Evolutionary conservation across 2,888 invertebrate genomes (phyloP).

Genomic region (Thereva unica): DNA sequence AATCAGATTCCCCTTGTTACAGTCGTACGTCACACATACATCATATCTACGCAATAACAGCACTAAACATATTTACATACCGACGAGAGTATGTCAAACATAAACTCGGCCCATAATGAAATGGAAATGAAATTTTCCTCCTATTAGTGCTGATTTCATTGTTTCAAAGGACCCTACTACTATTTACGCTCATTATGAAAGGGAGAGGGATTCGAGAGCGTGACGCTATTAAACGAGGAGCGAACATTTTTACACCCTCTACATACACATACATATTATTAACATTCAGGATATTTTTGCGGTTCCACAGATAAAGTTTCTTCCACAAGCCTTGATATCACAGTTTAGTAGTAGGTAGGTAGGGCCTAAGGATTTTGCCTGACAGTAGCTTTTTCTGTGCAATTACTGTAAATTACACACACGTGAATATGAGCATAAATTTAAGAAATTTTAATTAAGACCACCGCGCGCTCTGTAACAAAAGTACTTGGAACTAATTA

Average conservation of each 20-base stretch:
- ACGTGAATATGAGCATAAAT: neutral
- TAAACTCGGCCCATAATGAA: neutral
- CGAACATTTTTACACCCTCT: too few species aligned
- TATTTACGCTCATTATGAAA: neutral
- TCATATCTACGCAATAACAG: neutral
- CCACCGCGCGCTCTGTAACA: neutral
- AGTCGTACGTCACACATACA: neutral
- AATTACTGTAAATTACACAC: too few species aligned
- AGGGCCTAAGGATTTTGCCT: too few species aligned
- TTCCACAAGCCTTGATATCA: too few species aligned
- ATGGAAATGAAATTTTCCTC: conserved; percentile 14
- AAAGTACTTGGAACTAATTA: conserved; percentile 20
- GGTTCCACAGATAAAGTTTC: neutral
- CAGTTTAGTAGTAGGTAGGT: too few species aligned
- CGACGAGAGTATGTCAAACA: conserved; percentile 5
- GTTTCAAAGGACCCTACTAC: neutral
- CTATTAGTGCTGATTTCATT: neutral
- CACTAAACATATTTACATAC: conserved; percentile 5
- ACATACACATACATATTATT: neutral
- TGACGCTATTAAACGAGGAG: too few species aligned
- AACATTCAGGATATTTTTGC: conserved; percentile 3
- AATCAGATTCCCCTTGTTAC: too few species aligned
- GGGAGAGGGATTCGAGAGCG: too few species aligned
- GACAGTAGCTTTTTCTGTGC: too few species aligned
- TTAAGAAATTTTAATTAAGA: conserved; percentile 25